Evolutionary conservation across 1,140 invertebrate species (phyloP).

Genomic region (Drosophila orena): DNA sequence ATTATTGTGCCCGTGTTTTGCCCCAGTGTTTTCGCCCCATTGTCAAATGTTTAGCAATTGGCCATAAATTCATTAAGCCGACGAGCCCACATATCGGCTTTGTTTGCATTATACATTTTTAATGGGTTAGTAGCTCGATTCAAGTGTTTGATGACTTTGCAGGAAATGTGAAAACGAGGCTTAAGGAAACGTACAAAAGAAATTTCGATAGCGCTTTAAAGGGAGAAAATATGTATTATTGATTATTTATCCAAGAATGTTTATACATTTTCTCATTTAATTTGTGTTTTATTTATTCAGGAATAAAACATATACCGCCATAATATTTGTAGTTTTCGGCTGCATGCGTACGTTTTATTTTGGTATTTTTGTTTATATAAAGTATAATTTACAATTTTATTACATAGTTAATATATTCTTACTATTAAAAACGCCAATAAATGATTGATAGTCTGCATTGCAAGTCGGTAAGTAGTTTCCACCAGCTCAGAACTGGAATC

Average conservation of each 20-base stretch:
- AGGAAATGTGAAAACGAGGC: constrained; percentile 15
- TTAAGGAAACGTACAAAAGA: neutral
- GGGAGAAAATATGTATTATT: too few relatives aligned
- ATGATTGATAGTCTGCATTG: constrained; percentile 7
- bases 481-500: constrained; percentile 22
- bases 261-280: too few relatives aligned
- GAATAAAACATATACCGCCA: neutral
- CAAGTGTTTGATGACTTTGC: constrained; percentile 31
- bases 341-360: too few relatives aligned
- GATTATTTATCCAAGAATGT: neutral
- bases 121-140: constrained; percentile 44
- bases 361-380: too few relatives aligned
- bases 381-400: too few relatives aligned
- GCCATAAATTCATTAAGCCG: constrained; percentile 56
- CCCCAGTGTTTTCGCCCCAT: constrained; percentile 46
- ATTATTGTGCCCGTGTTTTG: constrained; percentile 4
- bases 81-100: constrained; percentile 34
- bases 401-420: too few relatives aligned
- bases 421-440: too few relatives aligned
- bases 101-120: constrained; percentile 40
- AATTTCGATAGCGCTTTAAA: neutral
- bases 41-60: constrained; percentile 74
- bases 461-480: constrained; percentile 14
- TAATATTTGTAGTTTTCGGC: too few relatives aligned
- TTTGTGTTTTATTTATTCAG: neutral